A percentile compares a stretch with the other conserved stretches of the same genome.
These are phyloP conservation scores for Plagiodera versicolora DNA, from an alignment of 2,888 invertebrate species.

Conservation along the genomic window DNA sequence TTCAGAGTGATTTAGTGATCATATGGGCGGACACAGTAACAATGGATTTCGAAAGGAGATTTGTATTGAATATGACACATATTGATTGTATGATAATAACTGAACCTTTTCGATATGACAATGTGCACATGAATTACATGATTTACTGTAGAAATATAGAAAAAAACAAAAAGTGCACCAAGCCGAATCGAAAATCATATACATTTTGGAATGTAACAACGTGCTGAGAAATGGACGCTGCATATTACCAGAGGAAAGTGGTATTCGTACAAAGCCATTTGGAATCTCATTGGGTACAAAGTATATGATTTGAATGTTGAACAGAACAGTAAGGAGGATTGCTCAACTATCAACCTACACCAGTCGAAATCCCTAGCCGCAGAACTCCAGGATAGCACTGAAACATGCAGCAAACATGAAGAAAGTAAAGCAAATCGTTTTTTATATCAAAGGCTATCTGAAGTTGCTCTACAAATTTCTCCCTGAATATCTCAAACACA, in stretches of 20 bases:
- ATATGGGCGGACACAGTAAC: not conserved
- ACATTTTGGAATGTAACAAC: not conserved
- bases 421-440: not conserved
- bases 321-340: not conserved
- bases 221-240: not conserved
- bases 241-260: not conserved
- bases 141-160: not conserved
- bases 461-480: not conserved
- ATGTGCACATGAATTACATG: not conserved
- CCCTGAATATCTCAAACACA: too few species aligned
- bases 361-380: slow-evolving; percentile 4
- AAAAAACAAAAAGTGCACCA: not conserved
- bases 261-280: not conserved
- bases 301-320: not conserved
- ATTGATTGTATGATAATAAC: not conserved
- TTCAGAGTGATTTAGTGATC: too few species aligned
- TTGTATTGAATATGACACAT: slow-evolving; percentile 1
- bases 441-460: slow-evolving; percentile 2
- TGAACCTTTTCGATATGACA: slow-evolving; percentile 3
- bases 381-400: not conserved
- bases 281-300: not conserved
- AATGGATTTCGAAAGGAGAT: not conserved
- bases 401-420: not conserved
- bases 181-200: not conserved
- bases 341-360: not conserved